These are phyloP conservation scores for Anisognathus igniventris DNA, from an alignment of 2,797 vertebrate species.

Conservation along the genomic window DNA sequence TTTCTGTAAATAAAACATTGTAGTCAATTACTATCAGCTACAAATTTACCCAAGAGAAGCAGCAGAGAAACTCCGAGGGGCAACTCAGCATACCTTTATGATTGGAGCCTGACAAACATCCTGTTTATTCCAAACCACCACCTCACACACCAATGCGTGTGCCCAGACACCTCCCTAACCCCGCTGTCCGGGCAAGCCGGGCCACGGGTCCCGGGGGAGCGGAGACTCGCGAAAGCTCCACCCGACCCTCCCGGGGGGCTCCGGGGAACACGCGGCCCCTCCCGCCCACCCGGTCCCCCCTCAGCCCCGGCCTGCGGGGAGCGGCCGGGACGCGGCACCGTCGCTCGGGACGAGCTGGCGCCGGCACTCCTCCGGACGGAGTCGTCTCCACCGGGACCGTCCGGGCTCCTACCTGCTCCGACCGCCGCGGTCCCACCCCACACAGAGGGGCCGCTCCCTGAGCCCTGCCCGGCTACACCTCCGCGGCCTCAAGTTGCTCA, in stretches of 20 bases:
- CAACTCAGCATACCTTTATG: background rate
- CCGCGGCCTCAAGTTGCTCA: background rate
- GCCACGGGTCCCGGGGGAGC: rapidly evolving
- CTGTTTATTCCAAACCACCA: background rate
- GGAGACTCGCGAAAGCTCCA: rapidly evolving
- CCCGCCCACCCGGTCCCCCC: background rate
- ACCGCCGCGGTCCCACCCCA: background rate
- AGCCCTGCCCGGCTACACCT: background rate
- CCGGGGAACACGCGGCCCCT: background rate
- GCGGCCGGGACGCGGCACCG: background rate
- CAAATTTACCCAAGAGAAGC: background rate
- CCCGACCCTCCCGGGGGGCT: background rate
- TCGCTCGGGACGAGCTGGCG: background rate
- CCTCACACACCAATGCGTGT: rapidly evolving
- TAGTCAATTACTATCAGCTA: rapidly evolving
- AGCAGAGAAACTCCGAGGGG: background rate
- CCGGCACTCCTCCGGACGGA: background rate
- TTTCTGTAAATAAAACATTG: background rate
- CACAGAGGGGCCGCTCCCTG: background rate
- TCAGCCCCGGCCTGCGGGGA: background rate
- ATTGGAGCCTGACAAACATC: background rate
- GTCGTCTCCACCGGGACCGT: background rate
- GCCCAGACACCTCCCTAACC: background rate
- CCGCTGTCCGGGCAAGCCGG: rapidly evolving
- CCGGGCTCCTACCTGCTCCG: background rate